Evolutionary conservation across 2,797 vertebrate species (phyloP).

Genomic region (Eidolon dupreanum): DNA sequence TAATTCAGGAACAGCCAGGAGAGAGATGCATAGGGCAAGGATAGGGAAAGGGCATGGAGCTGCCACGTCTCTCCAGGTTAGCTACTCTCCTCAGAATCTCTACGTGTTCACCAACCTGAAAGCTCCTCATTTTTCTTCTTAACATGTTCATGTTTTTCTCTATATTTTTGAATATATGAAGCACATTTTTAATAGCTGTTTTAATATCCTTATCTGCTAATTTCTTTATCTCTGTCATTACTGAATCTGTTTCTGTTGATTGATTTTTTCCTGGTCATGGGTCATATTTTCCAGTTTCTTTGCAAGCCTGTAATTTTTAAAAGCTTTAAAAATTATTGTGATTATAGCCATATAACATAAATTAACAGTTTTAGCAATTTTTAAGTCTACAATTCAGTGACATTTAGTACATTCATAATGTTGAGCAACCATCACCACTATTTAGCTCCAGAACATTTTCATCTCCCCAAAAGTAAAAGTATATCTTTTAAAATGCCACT

Average conservation of each 20-base stretch:
- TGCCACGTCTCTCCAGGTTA: too few relatives aligned
- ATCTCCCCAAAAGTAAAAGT: background rate
- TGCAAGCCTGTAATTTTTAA: background rate
- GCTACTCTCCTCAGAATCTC: too few relatives aligned
- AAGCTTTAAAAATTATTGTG: background rate
- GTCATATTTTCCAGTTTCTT: slow-evolving; percentile 36
- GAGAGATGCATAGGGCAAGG: too few relatives aligned
- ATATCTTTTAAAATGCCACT: background rate
- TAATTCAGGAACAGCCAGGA: too few relatives aligned
- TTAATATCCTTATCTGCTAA: slow-evolving; percentile 12
- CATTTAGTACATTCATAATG: background rate
- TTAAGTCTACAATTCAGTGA: background rate
- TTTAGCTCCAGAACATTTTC: background rate
- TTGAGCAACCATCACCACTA: background rate
- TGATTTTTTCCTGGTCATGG: slow-evolving; percentile 5
- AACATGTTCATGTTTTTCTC: slow-evolving; percentile 1
- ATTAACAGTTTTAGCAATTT: slow-evolving; percentile 7
- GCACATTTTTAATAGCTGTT: slow-evolving; percentile 34
- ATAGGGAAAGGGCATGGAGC: too few relatives aligned
- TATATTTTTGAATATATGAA: background rate
- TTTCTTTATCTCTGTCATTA: slow-evolving; percentile 14
- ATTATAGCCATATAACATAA: background rate
- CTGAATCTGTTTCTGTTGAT: slow-evolving; percentile 29
- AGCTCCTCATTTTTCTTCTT: background rate
- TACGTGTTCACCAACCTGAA: too few relatives aligned